phyloP scores from a whole-genome alignment of 2,888 invertebrate genomes.

The Drosophila melanosoma region DNA sequence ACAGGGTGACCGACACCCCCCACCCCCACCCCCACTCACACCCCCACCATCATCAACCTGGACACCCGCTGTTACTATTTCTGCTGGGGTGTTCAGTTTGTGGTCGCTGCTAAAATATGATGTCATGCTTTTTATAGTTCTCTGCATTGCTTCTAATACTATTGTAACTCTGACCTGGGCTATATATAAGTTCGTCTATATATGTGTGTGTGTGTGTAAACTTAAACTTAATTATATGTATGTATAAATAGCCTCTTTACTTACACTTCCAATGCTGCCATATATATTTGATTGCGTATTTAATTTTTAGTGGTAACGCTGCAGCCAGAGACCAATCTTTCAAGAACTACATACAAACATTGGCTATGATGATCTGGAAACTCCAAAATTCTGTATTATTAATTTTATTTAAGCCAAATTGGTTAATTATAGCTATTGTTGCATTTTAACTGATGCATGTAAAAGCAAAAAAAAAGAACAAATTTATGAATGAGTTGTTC shows the following conservation, averaged over 20 bases:
- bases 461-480: background rate
- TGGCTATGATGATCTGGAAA: background rate
- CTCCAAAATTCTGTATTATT: background rate
- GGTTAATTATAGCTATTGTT: too few species aligned
- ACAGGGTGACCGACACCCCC: background rate
- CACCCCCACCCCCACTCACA: too few species aligned
- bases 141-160: constrained; percentile 14
- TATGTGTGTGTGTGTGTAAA: background rate
- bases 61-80: constrained; percentile 24
- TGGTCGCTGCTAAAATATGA: constrained; percentile 72
- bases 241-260: background rate
- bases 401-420: background rate
- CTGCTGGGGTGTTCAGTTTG: constrained; percentile 29
- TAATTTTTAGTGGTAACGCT: background rate
- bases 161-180: constrained; percentile 1
- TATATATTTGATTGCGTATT: background rate
- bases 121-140: constrained; percentile 71
- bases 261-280: background rate
- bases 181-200: background rate
- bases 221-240: background rate
- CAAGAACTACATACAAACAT: background rate
- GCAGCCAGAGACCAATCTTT: background rate
- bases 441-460: too few species aligned
- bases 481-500: background rate
- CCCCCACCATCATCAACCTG: background rate